These are phyloP conservation scores for Melieria picta DNA, from an alignment of 2,888 invertebrate genomes.

Conservation along the genomic window DNA sequence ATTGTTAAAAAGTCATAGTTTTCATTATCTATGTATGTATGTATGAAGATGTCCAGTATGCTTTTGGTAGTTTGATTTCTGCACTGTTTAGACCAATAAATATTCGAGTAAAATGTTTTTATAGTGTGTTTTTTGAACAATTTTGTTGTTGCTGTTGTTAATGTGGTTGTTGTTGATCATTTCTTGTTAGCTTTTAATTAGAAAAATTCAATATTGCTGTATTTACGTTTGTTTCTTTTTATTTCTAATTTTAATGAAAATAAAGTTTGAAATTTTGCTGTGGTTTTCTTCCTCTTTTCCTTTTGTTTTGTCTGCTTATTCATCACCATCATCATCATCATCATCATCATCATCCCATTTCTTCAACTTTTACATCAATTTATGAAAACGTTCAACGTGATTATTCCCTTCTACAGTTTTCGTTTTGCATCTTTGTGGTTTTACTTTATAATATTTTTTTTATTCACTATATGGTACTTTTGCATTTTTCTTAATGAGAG, in stretches of 20 bases:
- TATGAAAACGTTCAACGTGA: conserved; percentile 9
- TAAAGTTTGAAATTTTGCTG: conserved; percentile 38
- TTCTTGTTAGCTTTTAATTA: background rate
- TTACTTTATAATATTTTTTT: no score
- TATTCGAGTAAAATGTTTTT: conserved; percentile 6
- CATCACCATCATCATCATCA: no score
- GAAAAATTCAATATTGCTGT: conserved; percentile 12
- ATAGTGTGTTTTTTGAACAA: background rate
- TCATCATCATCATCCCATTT: no score
- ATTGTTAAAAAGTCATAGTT: no score
- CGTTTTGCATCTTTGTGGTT: background rate
- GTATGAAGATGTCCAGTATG: background rate
- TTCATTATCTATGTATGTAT: background rate
- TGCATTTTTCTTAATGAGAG: background rate
- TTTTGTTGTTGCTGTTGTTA: background rate
- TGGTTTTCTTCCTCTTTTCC: conserved; percentile 8
- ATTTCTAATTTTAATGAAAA: conserved; percentile 2
- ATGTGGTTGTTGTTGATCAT: no score
- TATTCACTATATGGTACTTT: background rate
- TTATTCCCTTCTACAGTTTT: conserved; percentile 23
- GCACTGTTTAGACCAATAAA: background rate
- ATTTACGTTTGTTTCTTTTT: conserved; percentile 8
- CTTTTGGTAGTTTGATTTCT: background rate
- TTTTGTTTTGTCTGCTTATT: background rate
- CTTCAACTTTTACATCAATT: background rate